Evolutionary conservation across 2,888 invertebrate genomes (phyloP), one percentile per base, ranked within the genome.

Genomic region (Ferdinandea cuprea): DNA sequence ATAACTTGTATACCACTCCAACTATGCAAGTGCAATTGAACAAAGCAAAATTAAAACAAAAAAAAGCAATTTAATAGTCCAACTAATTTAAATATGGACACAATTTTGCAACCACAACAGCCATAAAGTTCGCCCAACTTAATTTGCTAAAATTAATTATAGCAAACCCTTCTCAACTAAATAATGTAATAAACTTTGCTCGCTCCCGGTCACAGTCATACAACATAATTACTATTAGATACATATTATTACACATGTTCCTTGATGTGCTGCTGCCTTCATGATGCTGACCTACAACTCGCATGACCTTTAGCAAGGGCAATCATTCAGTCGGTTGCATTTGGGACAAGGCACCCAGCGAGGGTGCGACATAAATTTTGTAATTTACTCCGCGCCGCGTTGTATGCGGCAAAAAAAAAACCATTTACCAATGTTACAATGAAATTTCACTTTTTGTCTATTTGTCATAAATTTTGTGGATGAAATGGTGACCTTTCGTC

Each of bases 391-490:
- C 30, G 28, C 63, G n/a, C n/a, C n/a, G n/a, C n/a, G n/a, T n/a
- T 44, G n/a, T 8, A 9, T 11, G n/a, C 54, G 72, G 46, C 61
- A 72, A 37, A 30, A 63, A 58, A 68, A 76, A 59, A 74, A 69
- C 63, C 68, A 80, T 58, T 69, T 74, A 44, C 17, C 50, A 71
- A 46, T 30, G 44, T 37, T 61, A 44, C 58, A 58, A 59, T 37
- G 44, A 58, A 71, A 28, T 59, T 65, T 58, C 48, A 21, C 42
- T 40, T 69, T 68, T 56, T 50, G 61, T 69, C 73, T 68, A 68
- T 63, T 52, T 37, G 28, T 42, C 42, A 40, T 74, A 80, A 71
- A 65, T 50, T 68, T 19, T 30, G 30, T 63, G 25, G 35, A 11
- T n/a, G n/a, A 63, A 63, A 48, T 69, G 28, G 37, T 63, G 37